Conservation (phyloP, 1,140 invertebrate species). For the Drosophila sechellia region DNA sequence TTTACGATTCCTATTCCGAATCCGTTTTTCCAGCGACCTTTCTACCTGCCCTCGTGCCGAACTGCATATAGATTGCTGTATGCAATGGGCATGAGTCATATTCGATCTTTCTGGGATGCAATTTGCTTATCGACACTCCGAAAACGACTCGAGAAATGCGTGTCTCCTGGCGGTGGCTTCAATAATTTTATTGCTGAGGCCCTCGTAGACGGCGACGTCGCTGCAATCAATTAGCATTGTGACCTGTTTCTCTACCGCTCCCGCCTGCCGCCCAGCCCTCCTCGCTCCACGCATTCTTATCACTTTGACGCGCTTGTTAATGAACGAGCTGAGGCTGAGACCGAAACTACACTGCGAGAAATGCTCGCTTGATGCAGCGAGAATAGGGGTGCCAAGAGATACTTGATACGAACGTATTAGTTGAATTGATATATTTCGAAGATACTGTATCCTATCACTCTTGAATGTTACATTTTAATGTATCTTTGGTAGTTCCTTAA, state of each 20-base stretch:
- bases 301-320: conserved; percentile 80
- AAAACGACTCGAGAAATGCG: conserved; percentile 71
- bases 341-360: conserved; percentile 10
- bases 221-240: conserved; percentile 81
- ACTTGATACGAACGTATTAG: too few species aligned
- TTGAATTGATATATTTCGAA: too few species aligned
- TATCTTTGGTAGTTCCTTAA: too few species aligned
- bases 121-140: conserved; percentile 71
- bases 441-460: too few species aligned
- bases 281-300: conserved; percentile 40
- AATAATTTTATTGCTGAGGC: conserved; percentile 74
- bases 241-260: conserved; percentile 64
- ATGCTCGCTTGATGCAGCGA: neutral
- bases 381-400: too few species aligned
- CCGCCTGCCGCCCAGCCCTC: conserved; percentile 7
- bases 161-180: conserved; percentile 76
- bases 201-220: conserved; percentile 61
- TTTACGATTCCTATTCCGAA: conserved; percentile 2
- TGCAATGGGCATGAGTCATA: conserved; percentile 27
- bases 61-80: neutral
- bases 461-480: too few species aligned
- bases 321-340: conserved; percentile 61
- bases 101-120: conserved; percentile 53
- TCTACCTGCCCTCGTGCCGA: conserved; percentile 32
- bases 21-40: conserved; percentile 6